A percentile compares a stretch with the other conserved stretches of the same genome.
phyloP scores from a whole-genome alignment of 2,888 invertebrate species.

The Oxyteleia sp. region DNA sequence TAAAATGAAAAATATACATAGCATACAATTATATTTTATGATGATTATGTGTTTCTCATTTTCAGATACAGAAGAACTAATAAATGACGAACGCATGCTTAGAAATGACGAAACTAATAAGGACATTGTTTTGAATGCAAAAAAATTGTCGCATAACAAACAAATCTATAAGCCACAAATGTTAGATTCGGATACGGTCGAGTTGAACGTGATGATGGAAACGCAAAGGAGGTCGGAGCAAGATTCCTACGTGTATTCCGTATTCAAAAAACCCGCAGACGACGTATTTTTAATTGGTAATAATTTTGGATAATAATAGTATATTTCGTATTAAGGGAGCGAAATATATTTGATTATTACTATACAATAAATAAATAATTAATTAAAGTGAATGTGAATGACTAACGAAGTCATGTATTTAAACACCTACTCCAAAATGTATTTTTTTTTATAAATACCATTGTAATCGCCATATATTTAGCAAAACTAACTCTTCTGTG shows the following conservation, averaged over 20 bases:
- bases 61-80: conserved; percentile 44
- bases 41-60: too few species aligned
- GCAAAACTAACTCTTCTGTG: too few species aligned
- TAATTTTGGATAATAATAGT: background rate
- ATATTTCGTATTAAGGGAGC: too few species aligned
- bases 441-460: too few species aligned
- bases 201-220: conserved; percentile 73
- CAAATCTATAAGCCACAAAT: conserved; percentile 53
- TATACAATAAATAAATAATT: too few species aligned
- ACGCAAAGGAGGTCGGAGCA: conserved; percentile 78
- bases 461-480: too few species aligned
- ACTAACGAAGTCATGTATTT: too few species aligned
- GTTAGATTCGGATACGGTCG: conserved; percentile 48
- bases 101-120: conserved; percentile 20
- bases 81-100: conserved; percentile 23
- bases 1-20: too few species aligned
- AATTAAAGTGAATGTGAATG: too few species aligned
- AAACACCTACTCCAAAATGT: too few species aligned
- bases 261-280: conserved; percentile 82
- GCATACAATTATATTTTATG: too few species aligned
- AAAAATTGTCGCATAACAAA: conserved; percentile 35
- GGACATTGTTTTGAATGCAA: conserved; percentile 21
- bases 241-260: conserved; percentile 80
- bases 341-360: too few species aligned
- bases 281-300: conserved; percentile 87